Evolutionary conservation across 2,888 invertebrate genomes (phyloP).

Genomic region (Drosophila fulvimacula): DNA sequence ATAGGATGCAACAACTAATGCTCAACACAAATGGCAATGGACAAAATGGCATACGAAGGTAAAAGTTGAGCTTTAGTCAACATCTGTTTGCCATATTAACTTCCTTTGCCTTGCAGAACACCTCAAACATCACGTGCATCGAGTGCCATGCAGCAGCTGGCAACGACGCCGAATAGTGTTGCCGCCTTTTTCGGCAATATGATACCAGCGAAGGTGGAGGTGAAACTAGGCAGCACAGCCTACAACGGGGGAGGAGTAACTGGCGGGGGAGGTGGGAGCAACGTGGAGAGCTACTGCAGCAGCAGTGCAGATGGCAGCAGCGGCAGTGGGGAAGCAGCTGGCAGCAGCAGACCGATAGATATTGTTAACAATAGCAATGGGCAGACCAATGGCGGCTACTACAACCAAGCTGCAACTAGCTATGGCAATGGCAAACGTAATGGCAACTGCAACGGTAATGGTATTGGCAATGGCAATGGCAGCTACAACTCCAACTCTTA

Average conservation of each 20-base stretch:
- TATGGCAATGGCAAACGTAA: slow-evolving; percentile 53
- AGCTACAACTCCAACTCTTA: slow-evolving; percentile 31
- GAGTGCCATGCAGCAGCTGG: slow-evolving; percentile 54
- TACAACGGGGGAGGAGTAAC: slow-evolving; percentile 18
- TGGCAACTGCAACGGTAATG: slow-evolving; percentile 39
- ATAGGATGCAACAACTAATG: slow-evolving; percentile 82
- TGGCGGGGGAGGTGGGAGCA: slow-evolving; percentile 29
- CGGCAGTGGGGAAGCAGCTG: slow-evolving; percentile 43
- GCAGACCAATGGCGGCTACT: slow-evolving; percentile 40
- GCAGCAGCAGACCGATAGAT: slow-evolving; percentile 79
- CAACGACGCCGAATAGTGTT: slow-evolving; percentile 71
- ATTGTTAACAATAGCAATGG: slow-evolving; percentile 66
- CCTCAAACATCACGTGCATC: slow-evolving; percentile 71
- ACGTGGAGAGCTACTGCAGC: slow-evolving; percentile 68
- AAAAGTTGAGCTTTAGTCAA: neutral
- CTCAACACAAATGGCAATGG: slow-evolving; percentile 74
- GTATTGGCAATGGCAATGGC: slow-evolving; percentile 35
- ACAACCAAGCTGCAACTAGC: slow-evolving; percentile 73
- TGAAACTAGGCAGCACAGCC: slow-evolving; percentile 71
- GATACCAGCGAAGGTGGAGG: slow-evolving; percentile 85
- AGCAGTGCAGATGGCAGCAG: slow-evolving; percentile 66
- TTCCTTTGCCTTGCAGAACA: slow-evolving; percentile 51
- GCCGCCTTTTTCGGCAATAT: slow-evolving; percentile 83
- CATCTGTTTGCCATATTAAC: neutral
- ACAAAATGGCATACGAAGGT: slow-evolving; percentile 52